Conservation (phyloP, 2,797 vertebrate genomes). For the Alca torda region DNA sequence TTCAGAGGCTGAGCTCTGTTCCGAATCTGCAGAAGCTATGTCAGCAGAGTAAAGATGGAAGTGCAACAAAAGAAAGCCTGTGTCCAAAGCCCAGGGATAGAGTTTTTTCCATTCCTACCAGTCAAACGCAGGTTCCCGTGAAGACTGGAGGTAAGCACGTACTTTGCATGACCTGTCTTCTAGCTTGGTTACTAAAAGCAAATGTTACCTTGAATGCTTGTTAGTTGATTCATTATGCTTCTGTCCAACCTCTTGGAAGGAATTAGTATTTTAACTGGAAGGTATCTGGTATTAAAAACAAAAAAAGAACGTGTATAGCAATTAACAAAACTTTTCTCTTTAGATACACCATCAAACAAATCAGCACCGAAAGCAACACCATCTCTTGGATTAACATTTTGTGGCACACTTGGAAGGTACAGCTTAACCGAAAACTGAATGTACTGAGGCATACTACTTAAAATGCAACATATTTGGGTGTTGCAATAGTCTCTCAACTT, state of each 20-base stretch:
- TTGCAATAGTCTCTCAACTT: background rate
- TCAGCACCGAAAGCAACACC: slow-evolving; percentile 47
- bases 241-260: background rate
- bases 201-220: background rate
- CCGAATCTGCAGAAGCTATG: slow-evolving; percentile 32
- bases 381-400: slow-evolving; percentile 71
- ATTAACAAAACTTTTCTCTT: background rate
- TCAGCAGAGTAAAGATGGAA: slow-evolving; percentile 37
- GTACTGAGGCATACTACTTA: background rate
- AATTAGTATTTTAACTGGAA: background rate
- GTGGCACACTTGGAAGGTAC: slow-evolving; percentile 69
- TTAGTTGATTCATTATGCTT: background rate
- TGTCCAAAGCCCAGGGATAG: slow-evolving; percentile 68
- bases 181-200: background rate
- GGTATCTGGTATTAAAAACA: background rate
- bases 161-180: background rate
- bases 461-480: background rate
- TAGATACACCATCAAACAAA: slow-evolving; percentile 65
- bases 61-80: slow-evolving; percentile 30
- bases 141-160: slow-evolving; percentile 66
- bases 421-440: background rate
- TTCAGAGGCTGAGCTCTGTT: slow-evolving; percentile 46
- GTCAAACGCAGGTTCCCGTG: slow-evolving; percentile 39
- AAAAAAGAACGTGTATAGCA: background rate
- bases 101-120: slow-evolving; percentile 49